Base-by-base conservation (phyloP, 2,797 vertebrate species). In the Buphagus erythrorhynchus region DNA sequence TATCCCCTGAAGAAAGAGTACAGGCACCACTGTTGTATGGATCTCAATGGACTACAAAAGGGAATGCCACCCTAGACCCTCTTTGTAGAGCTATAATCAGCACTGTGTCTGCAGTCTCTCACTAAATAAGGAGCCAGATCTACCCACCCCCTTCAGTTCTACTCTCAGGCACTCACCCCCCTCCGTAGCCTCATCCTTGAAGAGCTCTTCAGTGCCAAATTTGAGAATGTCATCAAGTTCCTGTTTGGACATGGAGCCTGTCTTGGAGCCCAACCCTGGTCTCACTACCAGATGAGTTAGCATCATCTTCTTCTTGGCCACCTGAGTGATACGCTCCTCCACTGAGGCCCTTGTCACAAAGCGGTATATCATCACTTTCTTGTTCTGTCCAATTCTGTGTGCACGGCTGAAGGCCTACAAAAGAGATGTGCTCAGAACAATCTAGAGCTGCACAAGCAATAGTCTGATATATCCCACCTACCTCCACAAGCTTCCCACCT, bases 251-350 rank as follows among this genome's bases (percentile, higher is more conserved):
- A 99, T 99, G 91, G 99, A 99, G 52, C 99, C 99, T 1, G 99
- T 99, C 97, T 99, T 99, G 74, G 99, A 99, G 88, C 99, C 99
- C 40, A 99, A 97, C 49, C 99, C 99, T 4, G 99, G 99, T 55
- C 99, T 98, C 93, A 99, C 99, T 91, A 99, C 99, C 88, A 99
- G 98, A 95, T 99, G 99, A 22, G 99, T 99, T 78, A 99, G 97
- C 99, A 99, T 99, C 99, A 99, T 99, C 97, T 99, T 99, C 97
- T 99, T 99, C 98, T 99, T 99, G 11, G 99, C 99, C 97, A 99
- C 99, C 98, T 99, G 98, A 9, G 99, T 99, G 97, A 99, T 99
- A 84, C 99, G 98, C 94, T 99, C 99, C 94, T 99, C 99, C 92
- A 99, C 99, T 43, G 99, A 99, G 1, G 99, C 99, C 95, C 99